Conservation (phyloP, 2,113 vertebrate species). For the Nothoprocta perdicaria region DNA sequence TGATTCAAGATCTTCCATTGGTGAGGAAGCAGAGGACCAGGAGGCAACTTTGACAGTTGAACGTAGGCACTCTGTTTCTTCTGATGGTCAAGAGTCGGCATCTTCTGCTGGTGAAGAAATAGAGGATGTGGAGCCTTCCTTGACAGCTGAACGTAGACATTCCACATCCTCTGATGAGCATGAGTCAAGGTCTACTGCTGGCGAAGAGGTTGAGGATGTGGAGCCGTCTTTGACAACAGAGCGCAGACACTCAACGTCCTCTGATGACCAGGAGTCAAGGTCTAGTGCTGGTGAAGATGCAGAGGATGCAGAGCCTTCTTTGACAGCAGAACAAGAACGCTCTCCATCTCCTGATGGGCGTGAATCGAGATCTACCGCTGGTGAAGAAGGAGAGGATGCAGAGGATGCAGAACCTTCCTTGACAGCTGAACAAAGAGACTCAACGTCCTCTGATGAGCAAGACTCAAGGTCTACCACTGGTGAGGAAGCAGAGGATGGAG, state of each 20-base stretch:
- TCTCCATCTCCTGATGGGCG: slow-evolving; percentile 40
- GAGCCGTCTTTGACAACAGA: slow-evolving; percentile 75
- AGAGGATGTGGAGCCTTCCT: slow-evolving; percentile 62
- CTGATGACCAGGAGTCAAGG: slow-evolving; percentile 64
- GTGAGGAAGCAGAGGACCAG: slow-evolving; percentile 41
- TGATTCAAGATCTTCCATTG: slow-evolving; percentile 62
- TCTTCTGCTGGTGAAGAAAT: slow-evolving; percentile 56
- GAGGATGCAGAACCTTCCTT: slow-evolving; percentile 51
- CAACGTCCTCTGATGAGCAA: slow-evolving; percentile 73
- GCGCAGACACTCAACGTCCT: slow-evolving; percentile 77
- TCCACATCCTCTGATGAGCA: slow-evolving; percentile 45
- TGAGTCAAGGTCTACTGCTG: slow-evolving; percentile 57
- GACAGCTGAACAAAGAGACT: slow-evolving; percentile 75
- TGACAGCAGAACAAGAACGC: background rate
- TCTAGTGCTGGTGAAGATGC: slow-evolving; percentile 56
- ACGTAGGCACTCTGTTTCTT: slow-evolving; percentile 75
- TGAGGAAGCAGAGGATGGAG: slow-evolving; percentile 43
- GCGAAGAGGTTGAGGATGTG: slow-evolving; percentile 33
- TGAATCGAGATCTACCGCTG: slow-evolving; percentile 59
- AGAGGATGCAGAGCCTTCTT: slow-evolving; percentile 52
- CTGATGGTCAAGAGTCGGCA: slow-evolving; percentile 69
- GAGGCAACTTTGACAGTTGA: slow-evolving; percentile 71
- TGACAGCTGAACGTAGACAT: slow-evolving; percentile 40
- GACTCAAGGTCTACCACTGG: slow-evolving; percentile 60
- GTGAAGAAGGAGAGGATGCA: slow-evolving; percentile 34